A percentile compares a stretch with the other conserved stretches of the same genome.
phyloP scores from a whole-genome alignment of 2,888 invertebrate species.

The Sceliomorpha sp. region DNA sequence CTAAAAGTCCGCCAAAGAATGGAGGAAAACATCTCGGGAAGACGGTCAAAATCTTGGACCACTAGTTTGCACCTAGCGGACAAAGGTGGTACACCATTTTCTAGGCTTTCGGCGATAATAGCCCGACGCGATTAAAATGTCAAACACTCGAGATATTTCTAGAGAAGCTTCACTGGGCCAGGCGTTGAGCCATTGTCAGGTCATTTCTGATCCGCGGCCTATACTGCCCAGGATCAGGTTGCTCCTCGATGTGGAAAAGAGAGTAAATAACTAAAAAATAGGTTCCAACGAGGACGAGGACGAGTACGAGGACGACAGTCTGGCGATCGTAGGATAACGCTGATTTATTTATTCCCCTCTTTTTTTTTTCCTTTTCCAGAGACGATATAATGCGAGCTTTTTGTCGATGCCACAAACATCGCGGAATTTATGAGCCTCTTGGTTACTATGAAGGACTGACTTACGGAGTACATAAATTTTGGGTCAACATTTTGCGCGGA shows the following conservation, averaged over 20 bases:
- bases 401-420: conserved; percentile 12
- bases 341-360: conserved; percentile 4
- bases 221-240: conserved; percentile 9
- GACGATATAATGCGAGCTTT: conserved; percentile 7
- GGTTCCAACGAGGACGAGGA: too few species aligned
- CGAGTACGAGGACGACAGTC: too few species aligned
- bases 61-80: neutral
- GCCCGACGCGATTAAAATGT: conserved; percentile 11
- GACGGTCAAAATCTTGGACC: conserved; percentile 1
- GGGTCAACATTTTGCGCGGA: too few species aligned
- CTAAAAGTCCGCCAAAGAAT: neutral
- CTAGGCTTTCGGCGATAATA: neutral
- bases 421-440: neutral
- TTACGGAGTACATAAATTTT: neutral
- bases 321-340: conserved; percentile 14
- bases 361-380: too few species aligned
- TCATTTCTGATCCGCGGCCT: conserved; percentile 35
- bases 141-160: conserved; percentile 11
- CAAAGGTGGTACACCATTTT: conserved; percentile 4
- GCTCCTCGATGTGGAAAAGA: conserved; percentile 4
- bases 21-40: conserved; percentile 2
- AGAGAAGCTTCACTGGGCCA: conserved; percentile 5
- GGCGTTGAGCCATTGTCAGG: too few species aligned
- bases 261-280: conserved; percentile 12
- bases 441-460: conserved; percentile 7